phyloP scores from a whole-genome alignment of 1,140 invertebrate genomes.

The Apis mellifera region Amel_HAv3.1 CM009943.2:2613001-2613500 shows the following conservation, averaged over 20 bases:
- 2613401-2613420: too few species aligned
- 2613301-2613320: slow-evolving; percentile 60
- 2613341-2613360: slow-evolving; percentile 52
- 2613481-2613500: slow-evolving; percentile 79
- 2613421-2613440: slow-evolving; percentile 56
- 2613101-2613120: too few species aligned
- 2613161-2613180: slow-evolving; percentile 10
- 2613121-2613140: too few species aligned
- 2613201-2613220: slow-evolving; percentile 51
- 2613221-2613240: neutral
- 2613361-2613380: neutral
- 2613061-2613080: too few species aligned
- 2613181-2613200: slow-evolving; percentile 43
- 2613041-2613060: too few species aligned
- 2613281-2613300: slow-evolving; percentile 39
- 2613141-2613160: too few species aligned
- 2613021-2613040: too few species aligned
- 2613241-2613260: neutral
- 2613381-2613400: neutral
- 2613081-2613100: too few species aligned
- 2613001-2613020: slow-evolving; percentile 58
- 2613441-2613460: slow-evolving; percentile 81
- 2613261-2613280: slow-evolving; percentile 3
- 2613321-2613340: slow-evolving; percentile 78
- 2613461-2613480: slow-evolving; percentile 78